Conservation (phyloP, 2,797 vertebrate genomes). For the Micromesistius poutassou region DNA sequence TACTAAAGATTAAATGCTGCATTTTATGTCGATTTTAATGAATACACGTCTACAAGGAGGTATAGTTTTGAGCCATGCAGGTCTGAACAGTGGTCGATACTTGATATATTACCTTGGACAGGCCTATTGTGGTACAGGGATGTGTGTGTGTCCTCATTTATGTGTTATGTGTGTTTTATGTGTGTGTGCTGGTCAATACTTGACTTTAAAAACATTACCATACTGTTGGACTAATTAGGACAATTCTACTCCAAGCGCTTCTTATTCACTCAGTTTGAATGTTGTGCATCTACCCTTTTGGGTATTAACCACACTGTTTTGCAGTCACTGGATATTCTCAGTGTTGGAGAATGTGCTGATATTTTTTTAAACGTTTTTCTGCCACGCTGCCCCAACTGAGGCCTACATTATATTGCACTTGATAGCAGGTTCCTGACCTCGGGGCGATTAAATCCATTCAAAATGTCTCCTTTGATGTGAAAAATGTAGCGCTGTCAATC, state of each 20-base stretch:
- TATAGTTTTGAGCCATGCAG: no score
- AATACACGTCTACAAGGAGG: no score
- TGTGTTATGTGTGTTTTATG: background rate
- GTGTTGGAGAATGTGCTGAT: conserved; percentile 10
- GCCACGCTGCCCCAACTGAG: conserved; percentile 36
- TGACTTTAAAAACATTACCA: background rate
- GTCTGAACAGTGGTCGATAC: background rate
- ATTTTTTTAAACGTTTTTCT: conserved; percentile 18
- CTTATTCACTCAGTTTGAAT: background rate
- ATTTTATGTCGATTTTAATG: no score
- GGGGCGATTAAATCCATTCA: conserved; percentile 47
- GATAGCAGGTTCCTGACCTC: conserved; percentile 38
- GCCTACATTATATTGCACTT: conserved; percentile 29
- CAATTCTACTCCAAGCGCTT: background rate
- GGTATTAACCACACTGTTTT: background rate
- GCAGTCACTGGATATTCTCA: conserved; percentile 6
- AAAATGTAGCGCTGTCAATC: conserved; percentile 46
- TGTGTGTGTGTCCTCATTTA: background rate
- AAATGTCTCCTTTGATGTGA: conserved; percentile 50
- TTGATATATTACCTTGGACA: background rate
- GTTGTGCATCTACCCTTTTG: background rate
- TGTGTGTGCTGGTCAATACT: background rate
- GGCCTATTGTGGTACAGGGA: background rate
- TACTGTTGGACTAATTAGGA: background rate
- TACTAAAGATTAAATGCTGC: no score